A percentile compares a stretch with the other conserved stretches of the same genome.
These are phyloP conservation scores for Salminus brasiliensis DNA, from an alignment of 2,113 vertebrate genomes.

Conservation along the genomic window DNA sequence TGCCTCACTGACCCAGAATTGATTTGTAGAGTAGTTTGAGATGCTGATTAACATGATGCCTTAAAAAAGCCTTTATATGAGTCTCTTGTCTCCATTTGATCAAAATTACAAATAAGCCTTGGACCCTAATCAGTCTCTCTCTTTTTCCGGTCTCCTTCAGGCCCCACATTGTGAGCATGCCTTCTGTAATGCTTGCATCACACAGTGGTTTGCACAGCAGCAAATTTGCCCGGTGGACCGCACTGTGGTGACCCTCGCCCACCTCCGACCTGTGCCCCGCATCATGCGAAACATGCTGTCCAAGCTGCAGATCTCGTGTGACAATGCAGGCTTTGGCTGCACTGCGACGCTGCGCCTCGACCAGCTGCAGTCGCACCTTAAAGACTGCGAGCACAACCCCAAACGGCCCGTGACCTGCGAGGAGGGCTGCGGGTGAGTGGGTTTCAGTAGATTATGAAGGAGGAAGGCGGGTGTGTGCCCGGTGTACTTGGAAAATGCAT, in stretches of 20 bases:
- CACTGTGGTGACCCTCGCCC: slow-evolving; percentile 95
- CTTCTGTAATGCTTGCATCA: slow-evolving; percentile 99
- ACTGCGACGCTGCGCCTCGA: slow-evolving; percentile 90
- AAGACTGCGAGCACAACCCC: slow-evolving; percentile 97
- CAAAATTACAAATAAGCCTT: too few relatives aligned
- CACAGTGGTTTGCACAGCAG: slow-evolving; percentile 98
- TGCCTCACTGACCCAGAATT: too few relatives aligned
- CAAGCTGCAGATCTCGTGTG: slow-evolving; percentile 95
- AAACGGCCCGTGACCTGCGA: slow-evolving; percentile 95
- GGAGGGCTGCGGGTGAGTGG: slow-evolving; percentile 92
- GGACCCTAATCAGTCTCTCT: not conserved
- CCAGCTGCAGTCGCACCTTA: slow-evolving; percentile 95
- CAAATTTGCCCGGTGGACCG: slow-evolving; percentile 98
- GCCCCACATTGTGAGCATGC: slow-evolving; percentile 98
- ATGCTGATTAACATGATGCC: too few relatives aligned
- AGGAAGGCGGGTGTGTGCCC: too few relatives aligned
- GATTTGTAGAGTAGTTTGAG: too few relatives aligned
- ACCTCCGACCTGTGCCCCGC: slow-evolving; percentile 94
- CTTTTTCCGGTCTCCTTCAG: slow-evolving; percentile 69
- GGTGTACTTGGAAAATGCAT: too few relatives aligned
- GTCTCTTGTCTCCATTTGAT: too few relatives aligned
- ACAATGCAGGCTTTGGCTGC: slow-evolving; percentile 95
- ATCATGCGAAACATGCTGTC: slow-evolving; percentile 99
- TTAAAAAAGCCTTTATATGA: too few relatives aligned
- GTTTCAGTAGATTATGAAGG: not conserved